phyloP scores from a whole-genome alignment of 2,797 vertebrate genomes.

The Molossus alvarezi region DNA sequence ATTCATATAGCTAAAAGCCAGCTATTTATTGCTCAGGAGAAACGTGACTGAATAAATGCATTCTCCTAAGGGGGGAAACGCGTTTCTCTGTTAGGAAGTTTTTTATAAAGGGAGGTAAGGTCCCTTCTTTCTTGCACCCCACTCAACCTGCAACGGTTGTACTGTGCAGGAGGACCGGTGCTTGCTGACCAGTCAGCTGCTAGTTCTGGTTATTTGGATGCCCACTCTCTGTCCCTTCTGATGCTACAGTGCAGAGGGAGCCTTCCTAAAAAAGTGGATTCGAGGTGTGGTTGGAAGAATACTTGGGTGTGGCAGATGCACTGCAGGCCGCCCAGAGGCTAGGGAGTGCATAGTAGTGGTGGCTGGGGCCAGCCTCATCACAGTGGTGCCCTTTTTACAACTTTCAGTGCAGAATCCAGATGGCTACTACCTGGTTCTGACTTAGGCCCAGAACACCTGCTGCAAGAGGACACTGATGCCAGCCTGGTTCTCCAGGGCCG shows the following conservation, averaged over 20 bases:
- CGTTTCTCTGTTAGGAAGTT: not conserved
- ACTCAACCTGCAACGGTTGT: accelerated
- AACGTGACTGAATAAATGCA: not conserved
- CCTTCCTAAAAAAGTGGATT: not conserved
- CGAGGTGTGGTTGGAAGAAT: not conserved
- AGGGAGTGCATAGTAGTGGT: not conserved
- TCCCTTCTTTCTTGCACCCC: accelerated
- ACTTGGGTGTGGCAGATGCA: accelerated
- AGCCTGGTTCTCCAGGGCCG: not conserved
- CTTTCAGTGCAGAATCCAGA: slow-evolving; percentile 82
- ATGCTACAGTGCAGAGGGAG: not conserved
- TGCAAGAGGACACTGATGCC: not conserved
- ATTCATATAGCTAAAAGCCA: not conserved
- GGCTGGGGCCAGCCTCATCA: not conserved
- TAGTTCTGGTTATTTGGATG: not conserved
- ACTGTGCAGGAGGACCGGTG: not conserved
- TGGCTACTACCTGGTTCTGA: slow-evolving; percentile 82
- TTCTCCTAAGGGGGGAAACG: not conserved
- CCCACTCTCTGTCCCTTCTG: not conserved
- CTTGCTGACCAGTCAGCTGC: not conserved
- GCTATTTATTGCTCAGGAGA: not conserved
- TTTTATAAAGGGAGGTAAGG: not conserved
- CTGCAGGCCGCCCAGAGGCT: not conserved
- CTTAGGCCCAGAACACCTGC: slow-evolving; percentile 12
- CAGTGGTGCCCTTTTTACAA: not conserved